Percentiles rank a stretch among this genome's conserved stretches.
These are phyloP conservation scores for Gastrophryne carolinensis DNA, from an alignment of 2,797 vertebrate genomes.

Conservation along the genomic window DNA sequence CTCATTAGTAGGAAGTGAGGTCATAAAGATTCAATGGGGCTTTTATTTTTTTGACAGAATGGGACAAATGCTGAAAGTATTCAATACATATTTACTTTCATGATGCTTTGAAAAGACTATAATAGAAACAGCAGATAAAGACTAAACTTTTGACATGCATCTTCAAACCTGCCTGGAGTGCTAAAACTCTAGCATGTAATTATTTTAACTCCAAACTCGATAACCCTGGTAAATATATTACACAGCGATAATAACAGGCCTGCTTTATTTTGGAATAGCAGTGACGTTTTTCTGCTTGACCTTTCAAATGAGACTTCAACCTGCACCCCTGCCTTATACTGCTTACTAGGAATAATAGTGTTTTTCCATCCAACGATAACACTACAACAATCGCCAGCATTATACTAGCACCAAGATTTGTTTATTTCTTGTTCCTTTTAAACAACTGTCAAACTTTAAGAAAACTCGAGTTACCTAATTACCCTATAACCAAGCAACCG, in stretches of 20 bases:
- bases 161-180: too few relatives aligned
- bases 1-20: too few relatives aligned
- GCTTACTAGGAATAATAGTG: constrained; percentile 15
- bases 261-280: not conserved
- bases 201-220: not conserved
- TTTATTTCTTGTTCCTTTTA: constrained; percentile 1
- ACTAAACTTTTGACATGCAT: too few relatives aligned
- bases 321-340: not conserved
- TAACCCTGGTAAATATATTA: not conserved
- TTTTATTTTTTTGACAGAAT: too few relatives aligned
- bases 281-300: not conserved
- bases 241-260: not conserved
- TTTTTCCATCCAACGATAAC: constrained; percentile 22
- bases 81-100: too few relatives aligned
- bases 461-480: constrained; percentile 42
- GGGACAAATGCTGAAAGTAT: too few relatives aligned
- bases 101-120: too few relatives aligned
- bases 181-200: too few relatives aligned
- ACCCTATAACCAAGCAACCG: constrained; percentile 43
- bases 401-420: constrained; percentile 17
- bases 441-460: constrained; percentile 44
- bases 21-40: too few relatives aligned
- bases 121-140: too few relatives aligned
- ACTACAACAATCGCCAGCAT: constrained; percentile 7
- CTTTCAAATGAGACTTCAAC: not conserved